Conservation (phyloP, 2,888 invertebrate genomes). For the Euplexia lucipara region DNA sequence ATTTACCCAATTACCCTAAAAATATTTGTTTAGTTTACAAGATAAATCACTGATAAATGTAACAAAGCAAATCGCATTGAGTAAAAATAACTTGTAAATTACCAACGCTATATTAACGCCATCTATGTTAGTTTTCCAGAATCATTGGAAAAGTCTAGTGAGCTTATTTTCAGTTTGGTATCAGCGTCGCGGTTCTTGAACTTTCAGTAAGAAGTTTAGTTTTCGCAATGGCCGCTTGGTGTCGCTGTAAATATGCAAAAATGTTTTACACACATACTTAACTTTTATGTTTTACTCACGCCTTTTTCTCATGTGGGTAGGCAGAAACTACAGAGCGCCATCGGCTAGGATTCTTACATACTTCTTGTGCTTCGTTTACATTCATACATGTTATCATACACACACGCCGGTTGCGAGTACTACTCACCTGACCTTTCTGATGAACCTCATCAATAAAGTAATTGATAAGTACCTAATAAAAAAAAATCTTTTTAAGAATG, state of each 20-base stretch:
- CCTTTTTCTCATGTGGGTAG: too few relatives aligned
- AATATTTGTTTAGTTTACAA: not conserved
- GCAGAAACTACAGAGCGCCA: too few relatives aligned
- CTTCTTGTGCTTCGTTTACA: too few relatives aligned
- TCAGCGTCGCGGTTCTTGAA: conserved; percentile 27
- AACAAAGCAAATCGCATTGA: not conserved
- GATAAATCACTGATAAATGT: not conserved
- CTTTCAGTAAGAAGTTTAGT: conserved; percentile 47
- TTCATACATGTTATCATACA: too few relatives aligned
- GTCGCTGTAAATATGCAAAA: conserved; percentile 46
- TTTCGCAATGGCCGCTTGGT: conserved; percentile 52
- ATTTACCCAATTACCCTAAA: not conserved
- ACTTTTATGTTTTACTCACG: too few relatives aligned
- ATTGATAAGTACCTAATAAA: too few relatives aligned
- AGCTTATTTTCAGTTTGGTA: conserved; percentile 24
- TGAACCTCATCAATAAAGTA: too few relatives aligned
- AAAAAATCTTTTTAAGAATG: too few relatives aligned
- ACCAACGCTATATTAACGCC: conserved; percentile 49
- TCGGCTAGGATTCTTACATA: too few relatives aligned
- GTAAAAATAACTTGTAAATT: conserved; percentile 12
- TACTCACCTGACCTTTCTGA: too few relatives aligned
- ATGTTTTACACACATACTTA: too few relatives aligned
- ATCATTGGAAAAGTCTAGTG: conserved; percentile 39
- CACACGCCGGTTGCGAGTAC: too few relatives aligned
- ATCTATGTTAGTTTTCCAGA: conserved; percentile 56